These are phyloP conservation scores for Liposcelis brunnea DNA, from an alignment of 2,888 invertebrate genomes.

Conservation along the genomic window DNA sequence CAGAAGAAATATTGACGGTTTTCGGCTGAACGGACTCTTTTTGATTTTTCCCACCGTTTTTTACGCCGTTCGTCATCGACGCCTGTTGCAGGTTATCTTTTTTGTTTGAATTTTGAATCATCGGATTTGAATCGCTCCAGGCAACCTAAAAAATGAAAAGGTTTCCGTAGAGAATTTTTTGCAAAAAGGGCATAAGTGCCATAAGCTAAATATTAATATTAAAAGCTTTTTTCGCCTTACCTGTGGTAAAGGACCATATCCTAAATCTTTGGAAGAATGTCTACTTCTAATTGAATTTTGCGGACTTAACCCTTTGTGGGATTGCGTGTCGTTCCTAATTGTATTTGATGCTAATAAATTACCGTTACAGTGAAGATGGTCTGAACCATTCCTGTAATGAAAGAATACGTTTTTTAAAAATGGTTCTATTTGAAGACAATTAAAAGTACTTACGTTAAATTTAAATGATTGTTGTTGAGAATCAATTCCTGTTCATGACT, in stretches of 20 bases:
- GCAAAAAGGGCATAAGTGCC: no score
- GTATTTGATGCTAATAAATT: slow-evolving; percentile 21
- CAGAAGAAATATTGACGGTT: no score
- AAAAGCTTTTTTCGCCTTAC: no score
- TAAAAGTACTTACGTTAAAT: slow-evolving; percentile 24
- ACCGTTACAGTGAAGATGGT: slow-evolving; percentile 57
- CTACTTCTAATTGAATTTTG: slow-evolving; percentile 49
- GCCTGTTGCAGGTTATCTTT: neutral
- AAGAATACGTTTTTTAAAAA: neutral
- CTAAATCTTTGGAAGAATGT: slow-evolving; percentile 22
- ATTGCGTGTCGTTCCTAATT: slow-evolving; percentile 62
- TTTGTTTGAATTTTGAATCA: neutral
- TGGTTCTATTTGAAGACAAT: slow-evolving; percentile 10
- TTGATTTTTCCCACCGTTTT: neutral
- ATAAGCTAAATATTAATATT: no score
- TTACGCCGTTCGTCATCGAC: neutral
- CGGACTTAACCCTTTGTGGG: slow-evolving; percentile 40
- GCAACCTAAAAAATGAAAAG: slow-evolving; percentile 26
- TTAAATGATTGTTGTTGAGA: slow-evolving; percentile 26
- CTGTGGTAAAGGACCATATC: slow-evolving; percentile 26
- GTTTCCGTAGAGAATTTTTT: no score
- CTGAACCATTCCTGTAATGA: slow-evolving; percentile 39
- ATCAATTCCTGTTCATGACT: slow-evolving; percentile 28
- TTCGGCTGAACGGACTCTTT: no score
- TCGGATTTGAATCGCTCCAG: slow-evolving; percentile 25